phyloP scores from a whole-genome alignment of 2,113 vertebrate genomes.

The Thamnophis sirtalis region DNA sequence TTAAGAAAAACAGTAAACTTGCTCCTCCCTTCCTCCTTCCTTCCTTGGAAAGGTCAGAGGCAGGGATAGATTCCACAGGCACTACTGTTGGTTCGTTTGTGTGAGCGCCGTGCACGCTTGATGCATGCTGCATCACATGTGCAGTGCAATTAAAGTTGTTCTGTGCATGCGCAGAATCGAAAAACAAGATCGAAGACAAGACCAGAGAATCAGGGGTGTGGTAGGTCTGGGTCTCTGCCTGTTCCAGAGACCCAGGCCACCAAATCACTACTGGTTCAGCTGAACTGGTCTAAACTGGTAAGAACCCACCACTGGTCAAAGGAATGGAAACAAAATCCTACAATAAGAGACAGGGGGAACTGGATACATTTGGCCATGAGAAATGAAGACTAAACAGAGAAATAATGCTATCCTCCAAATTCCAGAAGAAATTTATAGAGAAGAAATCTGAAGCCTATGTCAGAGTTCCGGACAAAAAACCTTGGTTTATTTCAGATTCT shows the following conservation, averaged over 20 bases:
- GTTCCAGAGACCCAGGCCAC: too few relatives aligned
- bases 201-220: too few relatives aligned
- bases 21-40: neutral
- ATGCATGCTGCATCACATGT: too few relatives aligned
- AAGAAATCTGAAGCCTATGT: neutral
- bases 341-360: neutral
- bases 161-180: too few relatives aligned
- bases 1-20: neutral
- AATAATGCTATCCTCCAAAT: neutral
- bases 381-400: neutral
- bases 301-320: neutral
- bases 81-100: too few relatives aligned
- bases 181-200: too few relatives aligned
- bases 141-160: too few relatives aligned
- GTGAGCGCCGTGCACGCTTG: too few relatives aligned
- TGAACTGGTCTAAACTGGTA: too few relatives aligned
- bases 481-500: neutral
- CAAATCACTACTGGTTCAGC: too few relatives aligned
- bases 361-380: neutral
- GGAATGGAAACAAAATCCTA: neutral
- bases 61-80: too few relatives aligned
- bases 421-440: neutral
- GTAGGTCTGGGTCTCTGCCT: too few relatives aligned
- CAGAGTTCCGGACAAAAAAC: neutral
- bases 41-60: neutral